Conservation (phyloP, 2,113 vertebrate genomes). For the Halcyon malimbica region DNA sequence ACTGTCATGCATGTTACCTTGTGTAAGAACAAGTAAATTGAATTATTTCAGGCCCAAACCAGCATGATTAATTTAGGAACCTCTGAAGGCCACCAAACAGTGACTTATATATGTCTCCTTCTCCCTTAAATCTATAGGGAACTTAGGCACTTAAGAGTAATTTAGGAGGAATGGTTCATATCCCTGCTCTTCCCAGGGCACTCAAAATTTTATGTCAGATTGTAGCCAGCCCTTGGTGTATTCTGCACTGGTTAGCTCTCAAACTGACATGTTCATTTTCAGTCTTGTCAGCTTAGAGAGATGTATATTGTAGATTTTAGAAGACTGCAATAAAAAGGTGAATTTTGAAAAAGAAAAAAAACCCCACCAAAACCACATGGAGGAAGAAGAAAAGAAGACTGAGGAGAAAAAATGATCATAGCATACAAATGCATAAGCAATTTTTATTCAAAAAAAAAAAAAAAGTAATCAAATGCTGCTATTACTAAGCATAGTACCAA, state of each 20-base stretch:
- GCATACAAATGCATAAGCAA: neutral
- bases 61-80: neutral
- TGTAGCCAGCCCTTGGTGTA: neutral
- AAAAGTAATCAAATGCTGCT: neutral
- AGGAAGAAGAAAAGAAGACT: neutral
- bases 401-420: neutral
- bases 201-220: neutral
- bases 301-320: neutral
- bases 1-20: neutral
- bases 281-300: neutral
- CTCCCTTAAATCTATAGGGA: neutral
- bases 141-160: neutral
- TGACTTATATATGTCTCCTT: neutral
- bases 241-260: neutral
- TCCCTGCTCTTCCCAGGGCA: neutral
- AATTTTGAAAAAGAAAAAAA: neutral
- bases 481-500: neutral
- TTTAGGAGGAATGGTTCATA: neutral
- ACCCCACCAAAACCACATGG: neutral
- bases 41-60: conserved; percentile 11
- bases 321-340: neutral
- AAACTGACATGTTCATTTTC: neutral
- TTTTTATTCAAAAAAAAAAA: neutral
- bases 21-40: neutral
- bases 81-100: neutral